Evolutionary conservation across 2,113 vertebrate species (phyloP).

Genomic region (Ctenomys sociabilis): DNA sequence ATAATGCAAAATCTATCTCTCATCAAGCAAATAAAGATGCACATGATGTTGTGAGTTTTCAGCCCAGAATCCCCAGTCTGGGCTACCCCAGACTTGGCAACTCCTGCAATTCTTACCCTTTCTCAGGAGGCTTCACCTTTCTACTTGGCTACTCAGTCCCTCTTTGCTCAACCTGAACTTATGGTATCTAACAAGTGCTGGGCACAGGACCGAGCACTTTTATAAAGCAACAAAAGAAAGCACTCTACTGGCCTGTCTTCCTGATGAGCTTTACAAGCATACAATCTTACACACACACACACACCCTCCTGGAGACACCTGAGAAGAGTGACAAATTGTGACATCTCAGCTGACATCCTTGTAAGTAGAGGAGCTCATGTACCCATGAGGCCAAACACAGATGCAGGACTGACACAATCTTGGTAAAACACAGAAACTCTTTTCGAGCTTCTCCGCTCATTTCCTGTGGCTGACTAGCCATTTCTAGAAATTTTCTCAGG

Average conservation of each 20-base stretch:
- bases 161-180: neutral
- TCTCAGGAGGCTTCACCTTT: neutral
- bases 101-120: rapidly evolving
- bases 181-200: rapidly evolving
- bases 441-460: neutral
- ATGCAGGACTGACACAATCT: neutral
- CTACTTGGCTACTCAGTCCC: no score
- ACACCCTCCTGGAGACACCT: no score
- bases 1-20: neutral
- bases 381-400: neutral
- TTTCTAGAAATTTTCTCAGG: neutral
- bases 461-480: neutral
- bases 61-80: neutral
- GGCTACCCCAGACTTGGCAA: rapidly evolving
- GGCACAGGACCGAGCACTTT: neutral
- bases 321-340: neutral
- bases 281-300: neutral
- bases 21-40: neutral
- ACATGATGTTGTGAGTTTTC: neutral
- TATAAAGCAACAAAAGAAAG: neutral
- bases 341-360: neutral
- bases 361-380: neutral
- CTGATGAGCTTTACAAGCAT: neutral
- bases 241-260: neutral
- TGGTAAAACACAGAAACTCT: neutral